Base-by-base conservation (phyloP, 2,888 invertebrate genomes). In the Dasysyrphus albostriatus region DNA sequence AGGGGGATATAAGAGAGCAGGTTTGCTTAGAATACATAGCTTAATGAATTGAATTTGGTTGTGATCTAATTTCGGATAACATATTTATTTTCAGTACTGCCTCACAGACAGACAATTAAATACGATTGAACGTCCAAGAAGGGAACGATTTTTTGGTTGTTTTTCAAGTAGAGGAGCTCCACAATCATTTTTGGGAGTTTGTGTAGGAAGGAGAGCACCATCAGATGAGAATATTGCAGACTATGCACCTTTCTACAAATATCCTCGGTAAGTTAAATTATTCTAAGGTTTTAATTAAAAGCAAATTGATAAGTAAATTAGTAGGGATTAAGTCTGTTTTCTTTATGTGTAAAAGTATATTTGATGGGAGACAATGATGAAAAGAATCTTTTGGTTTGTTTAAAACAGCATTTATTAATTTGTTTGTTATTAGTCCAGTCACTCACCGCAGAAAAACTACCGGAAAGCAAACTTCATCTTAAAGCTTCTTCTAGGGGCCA, bases 81-180 rank as follows among this genome's bases (percentile, higher is more conserved):
- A 42, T 44, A 16, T 42, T 39, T 54, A 39, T 67, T 69, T 42
- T 49, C 34, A 93, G 93, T 98, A 98, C 94, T 98, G 98, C 94
- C 97, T 98, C 93, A 98, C 96, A 92, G 97, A 96, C 93, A 95
- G 97, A 91, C 97, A 98, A 93, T 93, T 98, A 92, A 96, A 96
- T 91, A 92, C 91, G 75, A 94, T 98, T 90, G 97, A 97, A 90
- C 93, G 93, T 90, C 91, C 93, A 14, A 89, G 93, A 88, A 91
- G 94, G 82, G 92, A 93, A 90, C 91, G 96, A 90, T 95, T 97
- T 92, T 97, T 98, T 93, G 97, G 98, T 89, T 98, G 98, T 92
- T 94, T 98, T 90, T 97, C 97, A 65, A 90, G 92, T 9, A 91
- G 94, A 54, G 93, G 93, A n/a, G 90, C 91, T 8, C 91, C 90